Evolutionary conservation across 2,113 vertebrate genomes (phyloP), one percentile per base, ranked within the genome.

Genomic region (Anas platyrhynchos): DNA sequence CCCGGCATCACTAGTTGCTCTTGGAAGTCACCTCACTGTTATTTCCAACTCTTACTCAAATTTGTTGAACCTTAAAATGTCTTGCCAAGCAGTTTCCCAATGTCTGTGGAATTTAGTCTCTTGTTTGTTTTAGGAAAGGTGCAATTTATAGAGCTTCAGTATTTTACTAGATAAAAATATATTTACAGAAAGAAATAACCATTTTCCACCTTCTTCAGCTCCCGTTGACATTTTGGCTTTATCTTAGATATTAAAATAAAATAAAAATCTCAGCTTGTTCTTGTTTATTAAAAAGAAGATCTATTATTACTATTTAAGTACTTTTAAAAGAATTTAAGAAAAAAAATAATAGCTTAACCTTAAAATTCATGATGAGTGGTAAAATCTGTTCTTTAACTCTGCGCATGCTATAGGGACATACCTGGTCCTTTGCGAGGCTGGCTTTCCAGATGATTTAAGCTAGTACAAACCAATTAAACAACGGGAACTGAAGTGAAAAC

Each of bases 261-360:
- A 85, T 73, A 58, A 89, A 90, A 89, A 65, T 38, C 74, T 94
- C 73, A 87, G 69, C 77, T 89, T 78, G 56, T 46, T 87, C 80
- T 92, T 89, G 44, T 80, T 94, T 94, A 78, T 95, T 93, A 87
- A 91, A 88, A 72, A 87, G 43, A 73, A 84, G 31, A 43, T 89
- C 23, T 78, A 41, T 94, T 61, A 52, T 61, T 71, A 32, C 83
- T 91, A 61, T 93, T 93, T 72, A 90, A 95, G 74, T 90, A 88
- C 76, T 59, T 86, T 44, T 59, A 31, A 69, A 91, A 69, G 43
- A 75, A 79, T 71, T 66, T 74, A 52, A 34, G 77, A 77, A 74
- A 73, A 62, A 7, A 92, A 87, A 41, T 82, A 91, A 81, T 81
- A 79, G 61, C 38, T 95, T 89, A 93, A 92, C 84, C 89, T 93